Conservation (phyloP, 2,888 invertebrate species). For the Drosophila leonis region DNA sequence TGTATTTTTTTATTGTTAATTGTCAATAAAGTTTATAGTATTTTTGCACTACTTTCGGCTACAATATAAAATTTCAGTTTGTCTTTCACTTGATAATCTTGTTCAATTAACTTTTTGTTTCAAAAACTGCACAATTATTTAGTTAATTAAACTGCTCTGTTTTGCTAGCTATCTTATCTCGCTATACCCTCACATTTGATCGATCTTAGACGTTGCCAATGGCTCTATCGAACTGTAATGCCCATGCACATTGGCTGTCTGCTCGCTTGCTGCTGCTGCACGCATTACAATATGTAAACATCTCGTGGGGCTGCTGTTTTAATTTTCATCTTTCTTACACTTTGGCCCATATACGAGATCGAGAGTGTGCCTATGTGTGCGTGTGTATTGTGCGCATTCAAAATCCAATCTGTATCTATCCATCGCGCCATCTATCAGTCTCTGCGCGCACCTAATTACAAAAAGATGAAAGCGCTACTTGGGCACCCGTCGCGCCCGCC, state of each 20-base stretch:
- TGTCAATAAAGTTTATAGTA: too few species aligned
- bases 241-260: background rate
- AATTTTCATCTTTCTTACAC: conserved; percentile 69
- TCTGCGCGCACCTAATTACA: conserved; percentile 75
- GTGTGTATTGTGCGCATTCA: conserved; percentile 38
- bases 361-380: background rate
- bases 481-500: conserved; percentile 37
- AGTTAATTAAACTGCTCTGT: too few species aligned
- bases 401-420: conserved; percentile 64
- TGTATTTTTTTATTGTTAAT: background rate
- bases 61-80: too few species aligned
- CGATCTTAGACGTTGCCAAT: conserved; percentile 10
- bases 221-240: conserved; percentile 23
- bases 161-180: background rate
- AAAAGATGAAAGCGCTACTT: conserved; percentile 79
- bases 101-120: background rate
- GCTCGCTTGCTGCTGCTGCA: conserved; percentile 13
- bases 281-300: conserved; percentile 64
- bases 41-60: too few species aligned
- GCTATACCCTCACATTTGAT: background rate
- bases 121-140: background rate
- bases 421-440: conserved; percentile 70
- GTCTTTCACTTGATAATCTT: too few species aligned
- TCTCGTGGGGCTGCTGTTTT: conserved; percentile 58
- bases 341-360: conserved; percentile 46